Evolutionary conservation across 1,140 invertebrate genomes (phyloP), one percentile per base, ranked within the genome.

Genomic region (Globodera rostochiensis): DNA sequence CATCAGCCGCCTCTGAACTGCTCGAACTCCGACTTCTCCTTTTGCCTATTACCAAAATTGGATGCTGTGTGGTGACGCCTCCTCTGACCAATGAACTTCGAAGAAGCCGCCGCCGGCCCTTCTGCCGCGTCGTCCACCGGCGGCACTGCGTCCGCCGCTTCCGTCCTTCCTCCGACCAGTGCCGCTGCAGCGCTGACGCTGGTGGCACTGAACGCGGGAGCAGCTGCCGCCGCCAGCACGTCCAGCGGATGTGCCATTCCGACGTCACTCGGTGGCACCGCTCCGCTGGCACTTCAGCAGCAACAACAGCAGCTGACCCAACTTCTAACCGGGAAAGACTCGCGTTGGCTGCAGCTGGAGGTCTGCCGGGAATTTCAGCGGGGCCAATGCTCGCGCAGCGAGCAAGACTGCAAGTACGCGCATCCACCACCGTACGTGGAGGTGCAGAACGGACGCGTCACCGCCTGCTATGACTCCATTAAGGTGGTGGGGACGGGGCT

Each of bases 401-500:
- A 99, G 92, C 95, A 95, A 86, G 97, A 99, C 92, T 91, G 98
- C 97, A 84, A 97, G 99, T 93, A 97, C 97, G 73, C 84, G 19
- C 98, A 99, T 93, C 98, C 98, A 70, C 96, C 96, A 77, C 93
- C 96, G 86, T 97, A 98, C 92, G 97, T 99, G 87, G 98, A 99
- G 92, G 96, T 99, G 87, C 97, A 98, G 92, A 99, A 99, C 92
- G 98, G 98, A 91, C 93, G 97, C 89, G 98, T 99, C 88, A 98
- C 96, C 84, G 97, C 98, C 86, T 99, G 98, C 93, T 99, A 98
- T 93, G 98, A 99, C 93, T 98, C 96, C 91, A 99, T 99, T 91
- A 99, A 99, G 96, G 98, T 99, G 93, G 93, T 93, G 91, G 69
- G 57, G 57, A 64, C 19, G 57, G 57, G 57, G 57, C 57, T 64